Evolutionary conservation across 2,113 vertebrate genomes (phyloP).

Genomic region (Hemibagrus wyckioides): DNA sequence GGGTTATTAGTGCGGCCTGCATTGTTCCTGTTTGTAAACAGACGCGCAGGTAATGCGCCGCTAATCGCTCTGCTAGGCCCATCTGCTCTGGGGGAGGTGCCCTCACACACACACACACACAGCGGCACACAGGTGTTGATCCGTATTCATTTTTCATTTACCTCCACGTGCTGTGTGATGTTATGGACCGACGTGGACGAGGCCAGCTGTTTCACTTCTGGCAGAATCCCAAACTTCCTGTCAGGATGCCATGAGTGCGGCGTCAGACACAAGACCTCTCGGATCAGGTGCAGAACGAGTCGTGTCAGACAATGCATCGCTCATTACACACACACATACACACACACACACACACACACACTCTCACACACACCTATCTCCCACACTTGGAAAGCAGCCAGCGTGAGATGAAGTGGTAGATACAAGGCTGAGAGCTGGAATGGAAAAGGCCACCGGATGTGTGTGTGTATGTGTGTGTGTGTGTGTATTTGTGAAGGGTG

Average conservation of each 20-base stretch:
- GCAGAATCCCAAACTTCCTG: constrained; percentile 46
- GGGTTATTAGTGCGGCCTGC: constrained; percentile 69
- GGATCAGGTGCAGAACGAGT: constrained; percentile 48
- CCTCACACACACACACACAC: constrained; percentile 32
- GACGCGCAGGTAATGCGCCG: constrained; percentile 75
- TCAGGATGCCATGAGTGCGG: constrained; percentile 19
- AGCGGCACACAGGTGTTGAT: constrained; percentile 70
- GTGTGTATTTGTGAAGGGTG: constrained; percentile 63
- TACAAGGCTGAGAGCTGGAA: constrained; percentile 23
- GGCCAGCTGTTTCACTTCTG: constrained; percentile 68
- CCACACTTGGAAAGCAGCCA: constrained; percentile 40
- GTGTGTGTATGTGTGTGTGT: constrained; percentile 13
- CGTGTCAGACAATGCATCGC: constrained; percentile 35
- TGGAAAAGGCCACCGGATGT: constrained; percentile 22
- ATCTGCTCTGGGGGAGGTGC: constrained; percentile 67
- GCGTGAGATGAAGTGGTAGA: constrained; percentile 37
- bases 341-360: constrained; percentile 40
- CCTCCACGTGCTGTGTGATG: constrained; percentile 64
- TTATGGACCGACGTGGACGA: constrained; percentile 65
- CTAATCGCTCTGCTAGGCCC: constrained; percentile 72
- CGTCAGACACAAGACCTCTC: constrained; percentile 45
- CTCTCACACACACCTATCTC: constrained; percentile 27
- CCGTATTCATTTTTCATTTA: constrained; percentile 60
- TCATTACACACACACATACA: constrained; percentile 31
- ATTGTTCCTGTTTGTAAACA: constrained; percentile 77